Evolutionary conservation across 2,113 vertebrate species (phyloP).

Genomic region (Alces alces): DNA sequence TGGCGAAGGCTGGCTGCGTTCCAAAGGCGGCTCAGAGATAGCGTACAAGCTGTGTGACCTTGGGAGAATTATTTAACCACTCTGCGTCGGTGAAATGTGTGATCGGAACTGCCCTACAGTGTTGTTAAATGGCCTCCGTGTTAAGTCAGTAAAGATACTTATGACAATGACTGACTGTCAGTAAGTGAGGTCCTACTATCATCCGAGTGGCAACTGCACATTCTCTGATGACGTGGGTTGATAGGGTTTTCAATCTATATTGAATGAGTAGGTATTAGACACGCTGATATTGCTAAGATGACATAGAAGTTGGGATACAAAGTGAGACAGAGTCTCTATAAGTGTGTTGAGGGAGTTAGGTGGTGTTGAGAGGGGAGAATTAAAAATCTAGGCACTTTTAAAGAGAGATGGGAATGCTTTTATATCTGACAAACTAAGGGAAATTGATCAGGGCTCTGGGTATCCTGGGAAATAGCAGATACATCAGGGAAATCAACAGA

Average conservation of each 20-base stretch:
- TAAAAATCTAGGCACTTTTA: not conserved
- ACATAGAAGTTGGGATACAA: not conserved
- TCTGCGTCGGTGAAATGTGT: not conserved
- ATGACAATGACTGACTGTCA: too few species aligned
- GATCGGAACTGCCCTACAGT: not conserved
- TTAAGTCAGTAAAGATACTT: not conserved
- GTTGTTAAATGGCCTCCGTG: not conserved
- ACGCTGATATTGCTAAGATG: not conserved
- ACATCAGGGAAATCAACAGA: not conserved
- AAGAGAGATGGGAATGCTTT: not conserved
- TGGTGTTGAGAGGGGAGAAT: not conserved
- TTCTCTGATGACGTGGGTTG: not conserved
- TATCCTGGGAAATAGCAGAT: not conserved
- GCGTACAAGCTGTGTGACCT: not conserved
- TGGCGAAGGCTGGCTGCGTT: not conserved
- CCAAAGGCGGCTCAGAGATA: not conserved
- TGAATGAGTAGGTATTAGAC: not conserved
- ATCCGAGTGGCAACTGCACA: not conserved
- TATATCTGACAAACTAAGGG: not conserved
- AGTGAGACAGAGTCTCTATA: not conserved
- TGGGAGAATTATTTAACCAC: not conserved
- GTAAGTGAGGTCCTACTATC: not conserved
- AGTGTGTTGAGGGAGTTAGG: not conserved
- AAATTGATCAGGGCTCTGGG: not conserved
- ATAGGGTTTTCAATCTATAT: not conserved